Base-by-base conservation (phyloP, 1,140 invertebrate genomes). In the Sminthurinus signatus region DNA sequence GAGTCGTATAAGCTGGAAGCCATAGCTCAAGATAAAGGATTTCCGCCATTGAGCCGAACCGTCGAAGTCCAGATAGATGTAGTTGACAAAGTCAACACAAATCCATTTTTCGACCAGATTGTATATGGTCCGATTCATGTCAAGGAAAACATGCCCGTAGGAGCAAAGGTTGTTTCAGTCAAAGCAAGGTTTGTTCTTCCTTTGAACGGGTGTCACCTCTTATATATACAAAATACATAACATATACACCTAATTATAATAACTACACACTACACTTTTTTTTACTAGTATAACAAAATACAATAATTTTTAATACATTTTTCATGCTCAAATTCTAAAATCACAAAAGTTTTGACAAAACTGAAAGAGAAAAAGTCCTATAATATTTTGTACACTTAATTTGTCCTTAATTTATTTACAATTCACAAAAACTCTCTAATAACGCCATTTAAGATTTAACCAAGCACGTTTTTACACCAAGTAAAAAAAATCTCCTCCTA, bases 1-100 rank as follows among this genome's bases (percentile, higher is more conserved):
- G 91, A 94, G 84, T 91, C 90, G 75, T 96, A 94, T 86, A 92
- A 91, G 82, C 84, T 96, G 86, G 89, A 92, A 83, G 93, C 92
- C 78, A 92, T 90, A 84, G 93, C 92, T 81, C 86, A 91, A 86
- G 93, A 95, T 83, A 93, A 92, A 84, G 92, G 92, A 77, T 90
- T 86, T 80, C 89, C 91, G 78, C 86, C 89, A 80, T 85, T 93
- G 78, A 91, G 89, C 77, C 84, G 91, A 82, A 89, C 89, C 77
- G 92, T 96, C 80, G 92, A 94, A 81, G 91, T 96, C 81, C 69
- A 71, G 43, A 93, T 96, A 83, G 93, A 95, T 83, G 91, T 95
- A 81, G 93, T 95, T 82, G 91, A 96, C 83, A 87, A 92, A 79
- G 89, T 89, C 73, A 95, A 94, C 32, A 36, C 32, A 36, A 36